phyloP scores from a whole-genome alignment of 2,797 vertebrate species.

The Anniella stebbinsi region DNA sequence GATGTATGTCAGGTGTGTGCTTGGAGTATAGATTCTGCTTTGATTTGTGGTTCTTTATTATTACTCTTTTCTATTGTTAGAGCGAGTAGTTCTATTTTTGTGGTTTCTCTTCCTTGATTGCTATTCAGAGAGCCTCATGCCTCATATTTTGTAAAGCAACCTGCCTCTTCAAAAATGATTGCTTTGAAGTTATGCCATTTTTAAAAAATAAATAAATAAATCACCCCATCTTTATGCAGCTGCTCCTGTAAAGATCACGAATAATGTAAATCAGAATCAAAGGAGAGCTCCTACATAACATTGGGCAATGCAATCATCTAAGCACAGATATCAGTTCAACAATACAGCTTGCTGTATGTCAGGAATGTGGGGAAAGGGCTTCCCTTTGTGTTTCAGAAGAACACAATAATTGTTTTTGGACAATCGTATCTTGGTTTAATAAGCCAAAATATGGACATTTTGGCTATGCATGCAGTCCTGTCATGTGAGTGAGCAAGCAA shows the following conservation, averaged over 20 bases:
- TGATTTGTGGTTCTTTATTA: constrained; percentile 15
- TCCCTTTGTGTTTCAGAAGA: no score
- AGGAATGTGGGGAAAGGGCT: no score
- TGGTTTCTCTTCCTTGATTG: neutral
- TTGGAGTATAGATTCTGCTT: constrained; percentile 7
- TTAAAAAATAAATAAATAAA: neutral
- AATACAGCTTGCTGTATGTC: no score
- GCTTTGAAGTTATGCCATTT: neutral
- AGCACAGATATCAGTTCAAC: no score
- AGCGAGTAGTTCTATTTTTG: neutral
- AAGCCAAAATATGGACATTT: no score
- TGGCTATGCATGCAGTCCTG: no score
- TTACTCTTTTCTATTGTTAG: constrained; percentile 7
- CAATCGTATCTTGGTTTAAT: no score
- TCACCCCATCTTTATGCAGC: neutral
- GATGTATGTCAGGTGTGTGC: constrained; percentile 5
- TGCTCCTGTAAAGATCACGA: neutral
- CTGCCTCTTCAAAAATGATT: neutral
- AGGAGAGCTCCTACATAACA: neutral
- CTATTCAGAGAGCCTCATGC: constrained; percentile 5
- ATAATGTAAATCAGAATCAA: neutral
- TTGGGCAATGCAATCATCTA: neutral
- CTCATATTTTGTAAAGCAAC: neutral
- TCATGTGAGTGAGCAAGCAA: no score
- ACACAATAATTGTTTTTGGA: no score